These are phyloP conservation scores for Sylvietta virens DNA, from an alignment of 2,113 vertebrate genomes.

Conservation along the genomic window DNA sequence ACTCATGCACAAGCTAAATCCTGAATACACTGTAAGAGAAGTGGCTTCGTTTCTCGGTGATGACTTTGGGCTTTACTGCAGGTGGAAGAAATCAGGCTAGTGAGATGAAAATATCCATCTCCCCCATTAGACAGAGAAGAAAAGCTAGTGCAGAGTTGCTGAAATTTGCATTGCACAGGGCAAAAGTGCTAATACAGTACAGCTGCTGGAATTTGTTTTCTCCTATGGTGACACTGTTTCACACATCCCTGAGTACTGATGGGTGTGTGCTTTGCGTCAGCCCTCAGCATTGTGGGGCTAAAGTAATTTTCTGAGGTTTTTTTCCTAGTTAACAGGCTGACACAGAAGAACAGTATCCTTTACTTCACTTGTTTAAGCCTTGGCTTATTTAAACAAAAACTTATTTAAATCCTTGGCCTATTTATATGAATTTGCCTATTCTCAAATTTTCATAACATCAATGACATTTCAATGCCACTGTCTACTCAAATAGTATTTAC, in stretches of 20 bases:
- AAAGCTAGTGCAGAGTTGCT: not conserved
- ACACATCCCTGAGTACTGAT: not conserved
- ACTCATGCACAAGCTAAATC: not conserved
- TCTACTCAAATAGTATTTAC: not conserved
- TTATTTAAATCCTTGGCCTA: not conserved
- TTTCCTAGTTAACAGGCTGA: not conserved
- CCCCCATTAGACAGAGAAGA: not conserved
- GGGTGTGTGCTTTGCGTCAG: not conserved
- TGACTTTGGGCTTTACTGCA: not conserved
- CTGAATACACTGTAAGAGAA: not conserved
- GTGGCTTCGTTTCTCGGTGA: not conserved
- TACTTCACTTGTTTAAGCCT: not conserved
- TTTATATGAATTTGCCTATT: not conserved
- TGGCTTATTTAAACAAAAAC: not conserved
- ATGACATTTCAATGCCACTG: not conserved
- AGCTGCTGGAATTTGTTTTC: not conserved
- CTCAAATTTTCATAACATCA: conserved; percentile 10
- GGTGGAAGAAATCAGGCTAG: not conserved
- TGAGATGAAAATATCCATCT: not conserved
- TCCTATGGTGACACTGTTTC: not conserved
- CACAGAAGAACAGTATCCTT: not conserved
- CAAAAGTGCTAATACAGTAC: not conserved
- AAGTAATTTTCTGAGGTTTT: not conserved
- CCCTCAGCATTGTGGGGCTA: not conserved
- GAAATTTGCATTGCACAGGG: not conserved